Percentiles rank a stretch among this genome's conserved stretches.
Conservation (phyloP, 2,888 invertebrate species). For the Pyralis farinalis region DNA sequence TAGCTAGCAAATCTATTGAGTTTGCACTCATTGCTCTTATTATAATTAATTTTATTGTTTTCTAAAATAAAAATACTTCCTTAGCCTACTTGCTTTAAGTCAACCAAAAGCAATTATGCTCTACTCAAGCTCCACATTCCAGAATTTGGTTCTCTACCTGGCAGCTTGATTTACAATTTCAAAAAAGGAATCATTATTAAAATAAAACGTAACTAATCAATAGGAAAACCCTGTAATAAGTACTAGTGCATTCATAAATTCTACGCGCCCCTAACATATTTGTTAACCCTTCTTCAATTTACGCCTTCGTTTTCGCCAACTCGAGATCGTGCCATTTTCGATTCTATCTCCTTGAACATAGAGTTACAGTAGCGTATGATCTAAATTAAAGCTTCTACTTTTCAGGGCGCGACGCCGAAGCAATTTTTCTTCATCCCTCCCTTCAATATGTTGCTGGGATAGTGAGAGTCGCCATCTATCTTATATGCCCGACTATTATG, state of each 20-base stretch:
- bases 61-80: too few relatives aligned
- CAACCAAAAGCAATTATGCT: too few relatives aligned
- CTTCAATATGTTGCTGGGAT: conserved; percentile 64
- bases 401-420: conserved; percentile 48
- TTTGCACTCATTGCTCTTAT: too few relatives aligned
- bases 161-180: too few relatives aligned
- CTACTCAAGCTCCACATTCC: too few relatives aligned
- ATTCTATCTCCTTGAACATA: conserved; percentile 22
- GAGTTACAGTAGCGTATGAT: conserved; percentile 27
- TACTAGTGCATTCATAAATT: conserved; percentile 41
- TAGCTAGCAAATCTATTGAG: too few relatives aligned
- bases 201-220: too few relatives aligned
- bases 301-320: conserved; percentile 20
- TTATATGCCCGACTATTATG: conserved; percentile 59
- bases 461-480: conserved; percentile 56
- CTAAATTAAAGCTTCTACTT: conserved; percentile 55
- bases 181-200: too few relatives aligned
- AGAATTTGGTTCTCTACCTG: too few relatives aligned
- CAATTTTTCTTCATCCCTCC: conserved; percentile 65
- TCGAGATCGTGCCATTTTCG: conserved; percentile 10
- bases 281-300: conserved; percentile 42
- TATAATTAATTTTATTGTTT: too few relatives aligned
- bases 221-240: conserved; percentile 26
- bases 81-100: too few relatives aligned
- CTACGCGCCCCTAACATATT: conserved; percentile 40